Evolutionary conservation across 2,797 vertebrate genomes (phyloP).

Genomic region (Eospalax fontanierii): DNA sequence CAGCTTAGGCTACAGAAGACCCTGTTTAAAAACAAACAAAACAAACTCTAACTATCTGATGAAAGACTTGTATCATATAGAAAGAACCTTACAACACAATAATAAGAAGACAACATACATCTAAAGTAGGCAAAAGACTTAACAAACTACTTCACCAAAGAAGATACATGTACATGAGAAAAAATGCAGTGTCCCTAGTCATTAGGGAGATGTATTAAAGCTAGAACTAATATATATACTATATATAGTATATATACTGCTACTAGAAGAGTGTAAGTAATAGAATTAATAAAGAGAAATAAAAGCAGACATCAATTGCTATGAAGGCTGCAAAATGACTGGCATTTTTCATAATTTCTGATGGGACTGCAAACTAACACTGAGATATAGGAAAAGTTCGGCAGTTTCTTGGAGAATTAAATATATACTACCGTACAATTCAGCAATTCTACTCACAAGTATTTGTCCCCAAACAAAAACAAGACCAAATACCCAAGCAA

Average conservation of each 20-base stretch:
- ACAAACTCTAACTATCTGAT: neutral
- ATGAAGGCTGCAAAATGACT: neutral
- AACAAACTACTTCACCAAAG: slow-evolving; percentile 35
- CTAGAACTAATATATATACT: neutral
- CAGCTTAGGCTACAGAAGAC: too few species aligned
- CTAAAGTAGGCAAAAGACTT: slow-evolving; percentile 43
- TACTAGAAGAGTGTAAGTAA: neutral
- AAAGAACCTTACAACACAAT: slow-evolving; percentile 24
- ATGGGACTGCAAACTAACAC: slow-evolving; percentile 5
- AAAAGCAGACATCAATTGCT: neutral
- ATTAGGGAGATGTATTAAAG: neutral
- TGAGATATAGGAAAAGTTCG: neutral
- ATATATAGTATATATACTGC: too few species aligned
- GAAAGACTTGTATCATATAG: slow-evolving; percentile 31
- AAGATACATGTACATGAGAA: slow-evolving; percentile 14
- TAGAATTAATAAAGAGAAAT: slow-evolving; percentile 15
- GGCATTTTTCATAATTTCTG: neutral
- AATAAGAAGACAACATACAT: neutral
- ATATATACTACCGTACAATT: neutral
- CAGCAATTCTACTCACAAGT: neutral
- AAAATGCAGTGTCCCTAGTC: neutral
- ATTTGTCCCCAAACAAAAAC: neutral
- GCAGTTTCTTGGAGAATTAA: slow-evolving; percentile 21
- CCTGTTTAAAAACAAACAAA: neutral
- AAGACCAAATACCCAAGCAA: slow-evolving; percentile 25